phyloP scores from a whole-genome alignment of 2,797 vertebrate genomes.

The Rhynchotus rufescens region DNA sequence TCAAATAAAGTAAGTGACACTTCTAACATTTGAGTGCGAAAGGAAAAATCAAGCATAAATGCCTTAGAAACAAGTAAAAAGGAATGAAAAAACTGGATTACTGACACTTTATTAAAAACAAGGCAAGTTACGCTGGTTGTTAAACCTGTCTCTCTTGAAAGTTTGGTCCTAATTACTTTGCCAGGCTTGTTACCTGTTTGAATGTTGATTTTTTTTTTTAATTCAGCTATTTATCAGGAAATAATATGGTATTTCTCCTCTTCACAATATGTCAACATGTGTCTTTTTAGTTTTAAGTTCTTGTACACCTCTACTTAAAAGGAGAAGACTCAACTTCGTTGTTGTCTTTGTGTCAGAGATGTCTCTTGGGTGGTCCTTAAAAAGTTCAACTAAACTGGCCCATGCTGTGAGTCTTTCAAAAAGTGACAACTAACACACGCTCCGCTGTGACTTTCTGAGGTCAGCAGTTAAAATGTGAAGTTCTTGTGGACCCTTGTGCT shows the following conservation, averaged over 20 bases:
- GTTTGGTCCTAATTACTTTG: neutral
- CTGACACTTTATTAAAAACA: neutral
- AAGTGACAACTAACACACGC: neutral
- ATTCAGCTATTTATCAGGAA: neutral
- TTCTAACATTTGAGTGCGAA: neutral
- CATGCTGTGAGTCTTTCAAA: neutral
- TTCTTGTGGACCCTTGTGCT: rapidly evolving
- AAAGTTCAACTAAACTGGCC: neutral
- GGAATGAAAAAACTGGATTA: neutral
- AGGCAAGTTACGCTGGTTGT: neutral
- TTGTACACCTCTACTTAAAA: neutral
- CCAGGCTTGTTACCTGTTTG: neutral
- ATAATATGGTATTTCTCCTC: neutral
- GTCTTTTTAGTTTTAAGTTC: neutral
- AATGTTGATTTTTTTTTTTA: neutral
- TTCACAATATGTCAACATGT: rapidly evolving
- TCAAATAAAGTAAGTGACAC: neutral
- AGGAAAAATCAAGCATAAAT: neutral
- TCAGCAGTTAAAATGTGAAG: neutral
- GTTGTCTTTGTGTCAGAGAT: neutral
- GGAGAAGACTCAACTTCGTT: neutral
- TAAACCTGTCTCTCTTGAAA: neutral
- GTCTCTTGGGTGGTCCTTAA: neutral
- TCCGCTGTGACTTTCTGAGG: neutral
- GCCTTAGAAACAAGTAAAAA: neutral